Conservation (phyloP, 2,113 vertebrate species). For the Brachyhypopomus gauderio region DNA sequence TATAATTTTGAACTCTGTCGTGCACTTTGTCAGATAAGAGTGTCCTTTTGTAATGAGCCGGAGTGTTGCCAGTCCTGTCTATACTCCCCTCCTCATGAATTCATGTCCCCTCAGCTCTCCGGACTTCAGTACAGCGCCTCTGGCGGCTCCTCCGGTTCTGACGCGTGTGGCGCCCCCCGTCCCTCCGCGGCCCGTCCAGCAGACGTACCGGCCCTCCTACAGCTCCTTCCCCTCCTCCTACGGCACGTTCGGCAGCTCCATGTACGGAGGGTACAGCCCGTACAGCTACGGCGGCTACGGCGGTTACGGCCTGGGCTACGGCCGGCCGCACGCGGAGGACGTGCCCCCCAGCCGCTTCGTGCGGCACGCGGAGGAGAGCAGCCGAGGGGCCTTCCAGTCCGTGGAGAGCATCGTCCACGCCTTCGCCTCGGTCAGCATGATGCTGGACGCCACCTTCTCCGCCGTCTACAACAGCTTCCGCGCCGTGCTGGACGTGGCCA, state of each 20-base stretch:
- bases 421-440: constrained; percentile 96
- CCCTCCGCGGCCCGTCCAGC: constrained; percentile 84
- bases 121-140: constrained; percentile 77
- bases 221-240: constrained; percentile 60
- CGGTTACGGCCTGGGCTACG: constrained; percentile 82
- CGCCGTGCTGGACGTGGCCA: constrained; percentile 94
- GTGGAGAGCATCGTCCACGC: constrained; percentile 98
- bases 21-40: no score
- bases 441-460: constrained; percentile 98
- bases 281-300: constrained; percentile 74
- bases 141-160: constrained; percentile 78
- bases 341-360: constrained; percentile 91
- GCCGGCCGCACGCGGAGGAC: constrained; percentile 81
- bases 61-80: no score
- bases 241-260: constrained; percentile 68
- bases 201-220: constrained; percentile 85
- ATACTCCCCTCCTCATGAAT: no score
- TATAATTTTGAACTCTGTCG: no score
- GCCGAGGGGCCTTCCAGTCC: constrained; percentile 95
- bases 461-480: constrained; percentile 98
- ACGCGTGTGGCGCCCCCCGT: constrained; percentile 87
- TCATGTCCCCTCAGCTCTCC: constrained; percentile 68
- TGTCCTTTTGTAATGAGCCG: no score
- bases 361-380: constrained; percentile 96
- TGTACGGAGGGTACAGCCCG: constrained; percentile 82